Base-by-base conservation (phyloP, 1,140 invertebrate species). In the Chlorops oryzae region DNA sequence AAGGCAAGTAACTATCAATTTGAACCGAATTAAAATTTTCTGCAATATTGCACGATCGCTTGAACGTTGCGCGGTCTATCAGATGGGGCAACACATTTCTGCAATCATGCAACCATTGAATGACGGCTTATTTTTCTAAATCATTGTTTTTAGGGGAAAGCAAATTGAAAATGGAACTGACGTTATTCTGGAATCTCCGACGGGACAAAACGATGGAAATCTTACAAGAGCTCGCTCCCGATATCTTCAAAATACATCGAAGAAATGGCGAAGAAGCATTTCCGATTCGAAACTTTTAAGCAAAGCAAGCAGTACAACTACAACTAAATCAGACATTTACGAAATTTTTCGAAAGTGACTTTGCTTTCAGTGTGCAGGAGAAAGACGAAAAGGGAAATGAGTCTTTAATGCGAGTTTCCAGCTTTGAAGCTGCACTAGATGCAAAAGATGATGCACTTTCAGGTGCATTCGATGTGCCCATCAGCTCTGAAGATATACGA, bases 291-390 rank as follows among this genome's bases (percentile, higher is more conserved):
- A 52, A 20, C 13, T 57, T 15, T 32, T 42, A 6, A 6, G 35
- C 15, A 54, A 54, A 18, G 25, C 22, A 2, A 59, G 37, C 15
- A 34, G 28, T 12, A 22, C n/a, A 18, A 22, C 47, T 27, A 15
- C 15, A 39, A 39, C 1, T 22, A 40, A 24, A n/a, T 15, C 47
- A 58, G 3, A 54, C 53, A 25, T 58, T 59, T 35, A 59, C 63
- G 0, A 55, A 69, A 2, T 61, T 59, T 5, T 69, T 69, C 9
- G 42, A 43, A 7, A 61, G 61, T 34, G 62, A 64, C 2, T 69
- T 69, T 24, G 55, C 61, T 0, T 54, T 52, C n/a, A 42, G 48
- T 24, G 21, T 44, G 17, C 35, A 54, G 25, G 38, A 54, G 45
- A 2, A 32, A 22, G 6, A 7, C 1, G 0, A 13, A 7, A 25